A percentile compares a stretch with the other conserved stretches of the same genome.
phyloP scores from a whole-genome alignment of 2,113 vertebrate species.

The Chaetorhynchus papuensis region DNA sequence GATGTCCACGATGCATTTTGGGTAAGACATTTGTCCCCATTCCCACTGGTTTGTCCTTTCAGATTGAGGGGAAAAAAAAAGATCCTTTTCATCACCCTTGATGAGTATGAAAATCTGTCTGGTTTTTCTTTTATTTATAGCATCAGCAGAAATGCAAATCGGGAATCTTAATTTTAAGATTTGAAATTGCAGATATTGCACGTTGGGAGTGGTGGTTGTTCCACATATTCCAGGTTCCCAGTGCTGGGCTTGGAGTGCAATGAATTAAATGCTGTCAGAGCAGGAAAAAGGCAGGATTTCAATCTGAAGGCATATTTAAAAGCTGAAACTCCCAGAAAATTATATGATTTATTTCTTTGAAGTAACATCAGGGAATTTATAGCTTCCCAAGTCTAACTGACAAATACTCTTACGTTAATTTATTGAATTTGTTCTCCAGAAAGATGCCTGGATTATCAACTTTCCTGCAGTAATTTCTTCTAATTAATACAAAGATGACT shows the following conservation, averaged over 20 bases:
- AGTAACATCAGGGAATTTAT: background rate
- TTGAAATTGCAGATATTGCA: background rate
- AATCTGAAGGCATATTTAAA: background rate
- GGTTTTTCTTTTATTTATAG: background rate
- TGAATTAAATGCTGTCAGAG: background rate
- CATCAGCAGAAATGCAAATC: background rate
- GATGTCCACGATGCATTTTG: conserved; percentile 91
- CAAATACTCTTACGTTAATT: background rate
- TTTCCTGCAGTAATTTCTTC: background rate
- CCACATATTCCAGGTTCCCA: background rate
- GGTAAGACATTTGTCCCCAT: conserved; percentile 73
- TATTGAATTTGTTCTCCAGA: background rate
- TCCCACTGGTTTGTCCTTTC: background rate
- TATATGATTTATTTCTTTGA: background rate
- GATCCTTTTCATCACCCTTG: background rate
- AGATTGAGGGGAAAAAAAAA: background rate
- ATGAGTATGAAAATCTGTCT: background rate
- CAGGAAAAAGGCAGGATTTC: background rate
- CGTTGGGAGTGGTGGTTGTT: background rate
- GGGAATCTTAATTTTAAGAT: background rate
- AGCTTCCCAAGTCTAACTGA: background rate
- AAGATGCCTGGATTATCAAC: background rate
- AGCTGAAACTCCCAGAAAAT: background rate
- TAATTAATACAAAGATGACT: background rate
- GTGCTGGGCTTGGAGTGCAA: background rate